phyloP scores from a whole-genome alignment of 2,113 vertebrate genomes.

The Antigone vipio region DNA sequence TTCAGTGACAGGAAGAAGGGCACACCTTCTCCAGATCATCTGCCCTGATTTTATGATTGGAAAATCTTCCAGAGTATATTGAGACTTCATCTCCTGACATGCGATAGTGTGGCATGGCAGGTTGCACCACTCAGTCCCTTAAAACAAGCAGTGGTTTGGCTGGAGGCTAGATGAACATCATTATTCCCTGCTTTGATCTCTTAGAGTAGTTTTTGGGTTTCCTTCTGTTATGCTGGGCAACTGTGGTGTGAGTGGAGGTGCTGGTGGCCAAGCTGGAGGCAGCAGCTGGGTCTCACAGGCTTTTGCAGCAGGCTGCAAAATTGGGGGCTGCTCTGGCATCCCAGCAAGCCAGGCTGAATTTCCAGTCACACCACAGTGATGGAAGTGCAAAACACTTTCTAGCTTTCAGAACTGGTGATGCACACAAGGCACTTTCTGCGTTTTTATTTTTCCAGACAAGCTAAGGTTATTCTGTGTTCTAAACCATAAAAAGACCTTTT shows the following conservation, averaged over 20 bases:
- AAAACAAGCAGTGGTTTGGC: background rate
- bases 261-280: background rate
- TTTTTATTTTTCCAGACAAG: background rate
- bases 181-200: background rate
- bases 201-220: background rate
- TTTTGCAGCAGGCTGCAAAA: background rate
- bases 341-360: background rate
- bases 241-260: rapidly evolving
- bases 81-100: background rate
- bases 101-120: background rate
- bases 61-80: background rate
- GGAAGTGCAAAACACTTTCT: background rate
- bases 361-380: background rate
- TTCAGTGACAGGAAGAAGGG: background rate
- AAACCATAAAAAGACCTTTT: background rate
- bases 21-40: background rate
- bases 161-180: background rate
- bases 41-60: background rate
- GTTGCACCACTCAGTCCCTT: background rate
- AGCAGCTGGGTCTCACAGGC: background rate
- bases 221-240: background rate
- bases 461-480: background rate
- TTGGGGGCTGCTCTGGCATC: background rate
- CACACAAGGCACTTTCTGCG: background rate
- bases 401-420: background rate